Conservation (phyloP, 2,797 vertebrate species). For the Gobio occitaniae region DNA sequence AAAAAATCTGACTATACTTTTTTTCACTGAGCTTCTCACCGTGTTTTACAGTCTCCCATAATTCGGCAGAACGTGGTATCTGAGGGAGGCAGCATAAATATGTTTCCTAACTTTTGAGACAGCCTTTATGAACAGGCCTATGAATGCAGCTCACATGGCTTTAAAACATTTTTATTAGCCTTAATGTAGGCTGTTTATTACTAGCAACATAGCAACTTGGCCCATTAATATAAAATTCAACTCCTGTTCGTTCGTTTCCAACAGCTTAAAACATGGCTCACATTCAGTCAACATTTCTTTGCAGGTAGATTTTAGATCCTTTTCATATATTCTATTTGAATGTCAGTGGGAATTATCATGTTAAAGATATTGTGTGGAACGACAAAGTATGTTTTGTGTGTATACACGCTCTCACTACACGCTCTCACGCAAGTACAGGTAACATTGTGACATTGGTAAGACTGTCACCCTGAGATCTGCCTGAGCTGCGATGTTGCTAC, state of each 20-base stretch:
- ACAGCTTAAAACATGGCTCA: not conserved
- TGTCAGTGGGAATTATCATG: not conserved
- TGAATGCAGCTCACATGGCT: not conserved
- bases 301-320: not conserved
- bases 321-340: not conserved
- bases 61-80: not conserved
- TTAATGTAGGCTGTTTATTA: not conserved
- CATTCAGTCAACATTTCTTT: not conserved
- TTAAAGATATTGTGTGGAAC: not conserved
- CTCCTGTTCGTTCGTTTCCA: not conserved
- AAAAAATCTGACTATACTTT: not conserved
- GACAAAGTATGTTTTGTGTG: not conserved
- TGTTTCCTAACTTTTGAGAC: not conserved
- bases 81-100: not conserved
- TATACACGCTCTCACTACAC: conserved; percentile 1
- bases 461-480: conserved; percentile 25
- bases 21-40: not conserved
- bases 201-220: not conserved
- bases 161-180: not conserved
- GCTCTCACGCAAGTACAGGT: conserved; percentile 17
- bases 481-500: conserved; percentile 35
- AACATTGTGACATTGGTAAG: conserved; percentile 42
- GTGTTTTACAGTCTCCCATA: not conserved
- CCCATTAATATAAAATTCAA: too few relatives aligned
- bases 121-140: not conserved